Base-by-base conservation (phyloP, 2,797 vertebrate species). In the Tympanoctomys barrerae region DNA sequence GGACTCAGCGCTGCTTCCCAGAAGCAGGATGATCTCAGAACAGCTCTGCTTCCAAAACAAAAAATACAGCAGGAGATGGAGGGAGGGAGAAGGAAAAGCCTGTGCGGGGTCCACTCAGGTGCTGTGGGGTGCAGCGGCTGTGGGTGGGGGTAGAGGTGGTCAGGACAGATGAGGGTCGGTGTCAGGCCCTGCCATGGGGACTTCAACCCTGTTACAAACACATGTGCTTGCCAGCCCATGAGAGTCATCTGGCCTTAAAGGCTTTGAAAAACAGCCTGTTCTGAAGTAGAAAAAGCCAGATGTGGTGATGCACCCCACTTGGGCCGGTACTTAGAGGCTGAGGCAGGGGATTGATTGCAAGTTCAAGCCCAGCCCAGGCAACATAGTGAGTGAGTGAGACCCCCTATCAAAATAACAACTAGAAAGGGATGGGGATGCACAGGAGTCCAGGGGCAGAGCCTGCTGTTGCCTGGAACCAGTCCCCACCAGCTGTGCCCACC, bases 141-240 rank as follows among this genome's bases (percentile, higher is more conserved):
- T 59, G 22, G 54, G 21, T 36, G n/a, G 54, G 21, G 31, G n/a
- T 13, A 54, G 52, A 14, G 22, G 11, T 31, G 77, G 24, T 16
- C 18, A 18, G 77, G 28, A 52, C 28, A 10, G 77, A 49, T 21
- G 31, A 79, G 98, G 98, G 97, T 98, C 97, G 95, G 97, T 97
- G 97, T 89, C 82, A 96, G 96, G 97, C 97, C 97, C 96, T 94
- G 96, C 97, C 97, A 96, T 95, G 97, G 97, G 97, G 97, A 97
- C 98, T 97, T 98, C 96, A 97, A 97, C 97, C 97, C 97, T 96
- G 97, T 97, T 97, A 97, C 97, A 97, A 98, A 98, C 97, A 96
- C 97, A 97, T 98, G 98, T 98, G 97, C 98, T 98, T 97, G 97
- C 96, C 93, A 97, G 96, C 94, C 91, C 89, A 96, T 97, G 97